Evolutionary conservation across 2,797 vertebrate species (phyloP).

Genomic region (Uromys caudimaculatus): DNA sequence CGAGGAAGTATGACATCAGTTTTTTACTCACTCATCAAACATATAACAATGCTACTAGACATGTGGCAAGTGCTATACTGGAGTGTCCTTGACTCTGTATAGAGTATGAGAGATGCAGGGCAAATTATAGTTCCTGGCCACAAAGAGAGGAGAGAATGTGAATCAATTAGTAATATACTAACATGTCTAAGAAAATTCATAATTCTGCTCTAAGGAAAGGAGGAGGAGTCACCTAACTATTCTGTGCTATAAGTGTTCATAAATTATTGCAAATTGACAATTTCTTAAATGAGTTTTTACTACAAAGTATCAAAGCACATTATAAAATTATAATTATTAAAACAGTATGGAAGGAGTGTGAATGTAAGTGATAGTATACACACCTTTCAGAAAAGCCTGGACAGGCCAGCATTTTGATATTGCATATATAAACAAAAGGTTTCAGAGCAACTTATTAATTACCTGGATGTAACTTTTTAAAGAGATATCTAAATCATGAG

Average conservation of each 20-base stretch:
- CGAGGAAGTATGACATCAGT: background rate
- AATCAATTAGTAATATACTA: background rate
- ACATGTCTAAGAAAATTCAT: background rate
- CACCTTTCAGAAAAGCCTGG: background rate
- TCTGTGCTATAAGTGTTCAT: background rate
- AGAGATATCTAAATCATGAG: background rate
- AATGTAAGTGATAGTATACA: background rate
- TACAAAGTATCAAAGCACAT: background rate
- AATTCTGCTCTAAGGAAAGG: background rate
- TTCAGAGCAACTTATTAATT: background rate
- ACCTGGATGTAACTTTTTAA: background rate
- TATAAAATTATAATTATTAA: constrained; percentile 1
- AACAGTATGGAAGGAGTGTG: background rate
- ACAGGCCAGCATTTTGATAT: background rate
- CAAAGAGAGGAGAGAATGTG: background rate
- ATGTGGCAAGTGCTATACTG: background rate
- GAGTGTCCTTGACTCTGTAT: background rate
- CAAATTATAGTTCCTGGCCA: background rate
- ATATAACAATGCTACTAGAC: background rate
- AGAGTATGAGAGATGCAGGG: background rate
- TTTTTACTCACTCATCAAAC: background rate
- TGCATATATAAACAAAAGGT: background rate
- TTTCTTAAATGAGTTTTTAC: constrained; percentile 21
- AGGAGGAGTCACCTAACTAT: background rate
- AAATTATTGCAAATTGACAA: background rate